Conservation (phyloP, 2,113 vertebrate genomes). For the Noturus placidus region DNA sequence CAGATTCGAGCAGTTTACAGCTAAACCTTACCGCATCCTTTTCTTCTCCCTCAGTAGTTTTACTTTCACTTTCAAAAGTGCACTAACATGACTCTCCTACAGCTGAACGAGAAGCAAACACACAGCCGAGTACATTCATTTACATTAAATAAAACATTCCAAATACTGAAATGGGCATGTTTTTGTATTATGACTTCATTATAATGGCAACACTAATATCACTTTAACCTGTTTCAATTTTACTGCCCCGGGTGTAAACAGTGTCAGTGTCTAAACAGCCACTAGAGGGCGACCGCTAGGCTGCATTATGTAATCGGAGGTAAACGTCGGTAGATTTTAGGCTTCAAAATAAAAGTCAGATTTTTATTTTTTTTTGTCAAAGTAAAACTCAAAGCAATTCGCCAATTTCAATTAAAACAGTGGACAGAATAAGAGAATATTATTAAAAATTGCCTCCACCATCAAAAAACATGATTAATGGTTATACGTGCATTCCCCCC, state of each 20-base stretch:
- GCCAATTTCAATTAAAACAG: not conserved
- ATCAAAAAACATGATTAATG: not conserved
- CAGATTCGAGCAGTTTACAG: not conserved
- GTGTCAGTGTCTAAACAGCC: not conserved
- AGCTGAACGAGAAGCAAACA: not conserved
- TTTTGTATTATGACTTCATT: not conserved
- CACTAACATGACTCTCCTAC: too few relatives aligned
- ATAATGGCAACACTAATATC: not conserved
- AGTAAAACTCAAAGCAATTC: not conserved
- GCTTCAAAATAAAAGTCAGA: not conserved
- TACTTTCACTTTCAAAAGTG: conserved; percentile 33
- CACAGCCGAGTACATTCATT: not conserved
- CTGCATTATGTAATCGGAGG: too few relatives aligned
- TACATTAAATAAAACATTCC: too few relatives aligned
- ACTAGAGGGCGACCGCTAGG: not conserved
- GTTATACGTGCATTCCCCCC: too few relatives aligned
- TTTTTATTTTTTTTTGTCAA: not conserved
- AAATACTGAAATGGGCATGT: not conserved
- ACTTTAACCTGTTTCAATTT: too few relatives aligned
- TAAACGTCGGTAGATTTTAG: not conserved
- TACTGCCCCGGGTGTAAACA: not conserved
- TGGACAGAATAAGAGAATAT: not conserved
- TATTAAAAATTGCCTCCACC: not conserved
- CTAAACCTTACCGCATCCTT: too few relatives aligned
- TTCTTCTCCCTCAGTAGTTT: not conserved